phyloP scores from a whole-genome alignment of 64 coral and sea anemone genomes.

The Astreopora myriophthalma region DNA sequence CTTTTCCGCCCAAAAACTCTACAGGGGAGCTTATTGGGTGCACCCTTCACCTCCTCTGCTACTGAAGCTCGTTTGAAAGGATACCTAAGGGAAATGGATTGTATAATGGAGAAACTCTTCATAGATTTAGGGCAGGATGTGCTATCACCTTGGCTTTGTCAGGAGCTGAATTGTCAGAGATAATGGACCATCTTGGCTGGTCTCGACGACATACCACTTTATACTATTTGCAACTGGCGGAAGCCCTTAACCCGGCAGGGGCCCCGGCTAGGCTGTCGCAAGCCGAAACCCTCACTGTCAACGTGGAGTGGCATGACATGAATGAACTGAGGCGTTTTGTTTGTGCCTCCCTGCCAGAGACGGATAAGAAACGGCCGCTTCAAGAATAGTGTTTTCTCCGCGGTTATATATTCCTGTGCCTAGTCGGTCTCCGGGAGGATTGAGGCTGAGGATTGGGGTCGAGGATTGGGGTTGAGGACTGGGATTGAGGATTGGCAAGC shows the following conservation, averaged over 20 bases:
- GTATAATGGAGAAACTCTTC: conserved; percentile 33
- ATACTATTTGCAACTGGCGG: conserved; percentile 1
- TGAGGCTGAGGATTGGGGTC: not conserved
- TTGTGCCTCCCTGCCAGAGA: not conserved
- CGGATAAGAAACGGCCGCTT: not conserved
- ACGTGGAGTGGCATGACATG: not conserved
- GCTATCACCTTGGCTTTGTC: conserved; percentile 42
- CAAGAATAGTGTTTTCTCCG: not conserved
- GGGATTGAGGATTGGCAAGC: too few relatives aligned
- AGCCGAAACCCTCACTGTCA: not conserved
- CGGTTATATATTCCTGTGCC: not conserved
- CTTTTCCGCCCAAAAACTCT: not conserved
- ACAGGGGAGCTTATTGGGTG: not conserved
- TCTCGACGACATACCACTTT: not conserved
- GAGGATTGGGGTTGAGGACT: not conserved
- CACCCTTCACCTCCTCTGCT: conserved; percentile 6
- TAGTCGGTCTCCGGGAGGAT: not conserved
- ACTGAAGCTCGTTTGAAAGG: conserved; percentile 14
- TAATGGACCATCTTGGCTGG: conserved; percentile 43
- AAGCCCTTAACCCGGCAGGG: conserved; percentile 26
- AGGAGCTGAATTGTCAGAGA: conserved; percentile 23
- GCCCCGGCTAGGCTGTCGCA: not conserved
- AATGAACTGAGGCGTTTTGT: not conserved
- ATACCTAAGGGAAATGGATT: conserved; percentile 32
- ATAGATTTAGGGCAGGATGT: conserved; percentile 37